Evolutionary conservation across 2,888 invertebrate genomes (phyloP), one percentile per base, ranked within the genome.

Genomic region (Pimpla rufipes): DNA sequence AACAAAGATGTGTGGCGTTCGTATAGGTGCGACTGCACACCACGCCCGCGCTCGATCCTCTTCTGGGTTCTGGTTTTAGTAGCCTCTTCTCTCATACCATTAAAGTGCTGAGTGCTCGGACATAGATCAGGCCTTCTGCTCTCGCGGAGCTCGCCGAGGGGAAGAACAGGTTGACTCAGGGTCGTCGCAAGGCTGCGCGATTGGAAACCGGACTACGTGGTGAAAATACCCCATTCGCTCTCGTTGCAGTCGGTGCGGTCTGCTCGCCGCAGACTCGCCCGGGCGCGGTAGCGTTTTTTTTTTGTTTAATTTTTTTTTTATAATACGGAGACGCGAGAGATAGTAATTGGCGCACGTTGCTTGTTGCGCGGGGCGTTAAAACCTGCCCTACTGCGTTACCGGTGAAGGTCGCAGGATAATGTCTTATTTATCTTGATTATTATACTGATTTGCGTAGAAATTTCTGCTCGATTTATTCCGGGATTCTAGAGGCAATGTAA

Each of bases 101-200:
- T 16, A 2, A 10, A n/a, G 1, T 37, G 18, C 16, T 2, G 40
- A 62, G 16, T 37, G 16, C 37, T 47, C 35, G 13, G 47, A 37
- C 55, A 67, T 59, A 71, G 76, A 66, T 16, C 47, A 55, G 66
- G 35, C 37, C 40, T 7, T 18, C 16, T 18, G 16, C 18, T 37
- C 2, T 29, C 5, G 29, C 37, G 2, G 45, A 47, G 10, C 18
- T 55, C n/a, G 74, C 64, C 64, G 78, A 73, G 45, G 70, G 57
- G 21, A 16, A 79, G 76, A 86, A 86, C 85, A 81, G 85, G 85
- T 86, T 86, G 75, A 42, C 23, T 73, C 74, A 78, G 57, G 81
- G 81, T 66, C 83, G 37, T 18, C 13, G 70, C 67, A 71, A 79
- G 79, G 79, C 67, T 64, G 68, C 18, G 52, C 23, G 71, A 66